A percentile compares a stretch with the other conserved stretches of the same genome.
These are phyloP conservation scores for Chanos chanos DNA, from an alignment of 2,797 vertebrate species.

Conservation along the genomic window DNA sequence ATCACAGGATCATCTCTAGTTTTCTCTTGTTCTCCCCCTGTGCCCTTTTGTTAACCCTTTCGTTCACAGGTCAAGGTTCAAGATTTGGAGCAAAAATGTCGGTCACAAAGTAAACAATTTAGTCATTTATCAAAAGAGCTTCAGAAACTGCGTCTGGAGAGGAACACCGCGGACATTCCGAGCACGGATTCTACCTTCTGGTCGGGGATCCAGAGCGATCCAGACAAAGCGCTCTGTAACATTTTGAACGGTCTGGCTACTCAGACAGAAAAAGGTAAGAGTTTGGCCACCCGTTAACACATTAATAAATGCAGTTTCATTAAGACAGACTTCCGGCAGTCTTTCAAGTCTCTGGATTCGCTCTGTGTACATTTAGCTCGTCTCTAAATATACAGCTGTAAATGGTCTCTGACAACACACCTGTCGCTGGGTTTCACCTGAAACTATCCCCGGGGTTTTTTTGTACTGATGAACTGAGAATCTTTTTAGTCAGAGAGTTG, in stretches of 20 bases:
- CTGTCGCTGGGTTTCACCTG: too few species aligned
- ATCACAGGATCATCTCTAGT: background rate
- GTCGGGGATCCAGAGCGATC: constrained; percentile 44
- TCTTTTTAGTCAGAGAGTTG: too few species aligned
- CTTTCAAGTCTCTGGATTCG: too few species aligned
- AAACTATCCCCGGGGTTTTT: too few species aligned
- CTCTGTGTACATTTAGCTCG: too few species aligned
- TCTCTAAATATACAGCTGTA: too few species aligned
- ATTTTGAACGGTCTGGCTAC: constrained; percentile 73
- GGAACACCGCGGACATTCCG: constrained; percentile 71
- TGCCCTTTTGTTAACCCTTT: constrained; percentile 6
- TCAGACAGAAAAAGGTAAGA: constrained; percentile 77
- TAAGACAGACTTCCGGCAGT: background rate
- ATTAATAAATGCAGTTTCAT: background rate
- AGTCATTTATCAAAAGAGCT: constrained; percentile 83
- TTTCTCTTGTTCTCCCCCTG: constrained; percentile 6
- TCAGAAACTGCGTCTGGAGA: constrained; percentile 76
- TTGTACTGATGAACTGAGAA: too few species aligned
- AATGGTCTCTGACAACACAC: too few species aligned
- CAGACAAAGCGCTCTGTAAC: constrained; percentile 62
- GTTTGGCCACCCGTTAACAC: too few species aligned
- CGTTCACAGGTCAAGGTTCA: constrained; percentile 86
- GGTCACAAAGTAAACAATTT: constrained; percentile 85
- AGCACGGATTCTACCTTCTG: constrained; percentile 45
- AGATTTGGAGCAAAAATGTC: constrained; percentile 88